phyloP scores from a whole-genome alignment of 2,113 vertebrate species.

The Ascaphus truei region DNA sequence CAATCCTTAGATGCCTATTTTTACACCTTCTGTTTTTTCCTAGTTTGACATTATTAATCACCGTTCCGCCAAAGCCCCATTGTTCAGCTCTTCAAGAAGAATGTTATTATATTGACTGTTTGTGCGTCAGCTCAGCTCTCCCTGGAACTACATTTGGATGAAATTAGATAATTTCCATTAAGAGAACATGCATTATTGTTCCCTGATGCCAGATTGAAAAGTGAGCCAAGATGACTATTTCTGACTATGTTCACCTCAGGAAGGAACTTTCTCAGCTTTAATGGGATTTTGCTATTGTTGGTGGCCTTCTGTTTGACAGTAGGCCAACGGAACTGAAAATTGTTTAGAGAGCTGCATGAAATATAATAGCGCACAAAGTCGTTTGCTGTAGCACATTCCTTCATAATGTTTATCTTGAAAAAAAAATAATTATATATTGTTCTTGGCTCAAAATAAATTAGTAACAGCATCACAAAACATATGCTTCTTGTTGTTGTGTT shows the following conservation, averaged over 20 bases:
- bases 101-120: constrained; percentile 84
- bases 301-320: constrained; percentile 91
- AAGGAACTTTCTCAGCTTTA: constrained; percentile 95
- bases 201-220: constrained; percentile 73
- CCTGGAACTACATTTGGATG: constrained; percentile 77
- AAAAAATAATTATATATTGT: constrained; percentile 70
- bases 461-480: constrained; percentile 58
- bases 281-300: constrained; percentile 96
- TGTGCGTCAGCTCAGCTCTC: constrained; percentile 71
- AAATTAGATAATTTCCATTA: constrained; percentile 92
- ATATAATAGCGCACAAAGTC: constrained; percentile 70
- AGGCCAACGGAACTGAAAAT: constrained; percentile 73
- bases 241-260: constrained; percentile 92
- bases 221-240: constrained; percentile 91
- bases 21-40: constrained; percentile 74
- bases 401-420: constrained; percentile 67
- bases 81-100: constrained; percentile 77
- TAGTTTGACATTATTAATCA: constrained; percentile 71
- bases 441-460: constrained; percentile 66
- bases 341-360: constrained; percentile 79
- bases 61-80: constrained; percentile 70
- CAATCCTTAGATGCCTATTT: constrained; percentile 70
- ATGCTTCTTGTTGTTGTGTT: constrained; percentile 58
- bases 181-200: constrained; percentile 84
- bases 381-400: constrained; percentile 73